Base-by-base conservation (phyloP, 2,113 vertebrate genomes). In the Monopterus albus region DNA sequence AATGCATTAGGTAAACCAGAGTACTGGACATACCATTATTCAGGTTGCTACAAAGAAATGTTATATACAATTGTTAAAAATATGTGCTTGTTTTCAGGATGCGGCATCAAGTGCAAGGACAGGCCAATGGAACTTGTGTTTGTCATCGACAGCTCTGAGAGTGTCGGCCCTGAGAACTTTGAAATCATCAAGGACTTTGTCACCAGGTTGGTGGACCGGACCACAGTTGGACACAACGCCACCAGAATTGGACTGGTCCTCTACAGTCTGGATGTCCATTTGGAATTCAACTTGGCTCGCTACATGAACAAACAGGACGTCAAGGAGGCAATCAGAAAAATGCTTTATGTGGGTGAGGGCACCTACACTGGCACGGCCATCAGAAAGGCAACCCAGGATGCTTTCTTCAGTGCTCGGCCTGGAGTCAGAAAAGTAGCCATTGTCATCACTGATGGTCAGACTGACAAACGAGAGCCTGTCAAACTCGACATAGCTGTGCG, bases 81-180 rank as follows among this genome's bases (percentile, higher is more conserved):
- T n/a, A 3, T 45, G n/a, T 17, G 8, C n/a, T 66, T 43, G 4
- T 83, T 79, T 81, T 47, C 85, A 97, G 96, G 96, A 53, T 98
- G 96, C 10, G 93, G 95, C 46, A 90, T 96, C 82, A 97, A 95
- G 84, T 98, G 96, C 88, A 98, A 98, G 84, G 95, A 96, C 83
- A 95, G 94, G 70, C 96, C 96, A 6, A 97, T 98, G 96, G 96
- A 98, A 63, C 94, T 98, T 66, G 95, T 97, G 45, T 96, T 98
- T 82, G 95, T 98, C 69, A 97, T 98, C 20, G 96, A 98, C 92
- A 97, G 95, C 70, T 97, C 96, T 64, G 96, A 98, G 79, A 98
- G 96, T 1, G 96, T 97, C 8, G 96, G 96, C 29, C 95, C 95
- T 13, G 95, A 96, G 81, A 97, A 97, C 89, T 96, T 98, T 86